Evolutionary conservation across 1,140 invertebrate species (phyloP), one percentile per base, ranked within the genome.

Genomic region (Probaryconus sp.): DNA sequence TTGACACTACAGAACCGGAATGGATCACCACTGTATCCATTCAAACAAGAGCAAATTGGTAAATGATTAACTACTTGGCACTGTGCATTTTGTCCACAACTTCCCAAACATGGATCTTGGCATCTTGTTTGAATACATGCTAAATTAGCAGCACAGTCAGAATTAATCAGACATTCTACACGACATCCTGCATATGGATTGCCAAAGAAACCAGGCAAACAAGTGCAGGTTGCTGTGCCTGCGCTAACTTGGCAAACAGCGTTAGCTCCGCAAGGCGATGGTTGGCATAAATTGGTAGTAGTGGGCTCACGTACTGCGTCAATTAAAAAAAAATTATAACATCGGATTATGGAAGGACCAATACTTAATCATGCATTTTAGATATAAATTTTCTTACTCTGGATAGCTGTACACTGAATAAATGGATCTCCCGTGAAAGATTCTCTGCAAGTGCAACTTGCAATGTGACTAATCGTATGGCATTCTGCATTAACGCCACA

Each of bases 101-200:
- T 91, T 56, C 92, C 92, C 2, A 91, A 91, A 78, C 93, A 94
- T 7, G 93, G 93, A 83, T 94, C 91, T 48, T 90, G 87, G 77
- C 93, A 94, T 81, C 92, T 93, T 68, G 91, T 90, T 75, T 90
- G 88, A 45, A 92, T 89, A 76, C 93, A 94, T 10, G 92, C 92
- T 72, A 87, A 90, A 78, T 92, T 91, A 10, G 92, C 88, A 5
- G 92, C 75, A 81, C 93, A 94, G 79, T 94, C 93, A 1, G 90
- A 91, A 77, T 93, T 92, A 0, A 91, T 79, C 1, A 90, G 83
- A 83, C 92, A 94, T 84, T 93, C 92, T 10, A 92, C 92, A 77
- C 91, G 86, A 81, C 93, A 94, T 10, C 92, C 91, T 79, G 92
- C 90, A 79, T 93, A 94, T 2, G 93, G 94, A 88, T 95, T 94